Evolutionary conservation across 2,888 invertebrate genomes (phyloP).

Genomic region (Agrotis exclamationis): DNA sequence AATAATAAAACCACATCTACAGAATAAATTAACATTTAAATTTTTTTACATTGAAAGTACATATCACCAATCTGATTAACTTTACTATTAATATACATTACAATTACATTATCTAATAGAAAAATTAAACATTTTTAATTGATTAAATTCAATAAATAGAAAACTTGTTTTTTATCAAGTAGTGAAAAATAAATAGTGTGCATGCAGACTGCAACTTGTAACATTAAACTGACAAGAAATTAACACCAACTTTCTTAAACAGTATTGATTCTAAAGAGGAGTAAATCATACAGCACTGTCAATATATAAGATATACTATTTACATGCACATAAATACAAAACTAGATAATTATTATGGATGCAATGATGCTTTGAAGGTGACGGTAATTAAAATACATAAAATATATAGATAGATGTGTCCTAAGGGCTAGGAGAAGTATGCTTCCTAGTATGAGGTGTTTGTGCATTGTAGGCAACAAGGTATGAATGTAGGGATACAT

Average conservation of each 20-base stretch:
- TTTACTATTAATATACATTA: slow-evolving; percentile 15
- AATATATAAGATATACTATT: slow-evolving; percentile 24
- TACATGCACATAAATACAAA: slow-evolving; percentile 62
- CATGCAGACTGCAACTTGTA: neutral
- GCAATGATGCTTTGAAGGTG: neutral
- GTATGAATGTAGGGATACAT: neutral
- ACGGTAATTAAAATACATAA: neutral
- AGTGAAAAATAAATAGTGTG: slow-evolving; percentile 1
- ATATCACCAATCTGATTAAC: slow-evolving; percentile 42
- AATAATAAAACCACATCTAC: slow-evolving; percentile 48
- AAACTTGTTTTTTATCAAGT: slow-evolving; percentile 13
- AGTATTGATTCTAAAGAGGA: neutral
- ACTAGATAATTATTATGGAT: slow-evolving; percentile 29
- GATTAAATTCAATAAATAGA: slow-evolving; percentile 28
- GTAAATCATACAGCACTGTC: slow-evolving; percentile 11
- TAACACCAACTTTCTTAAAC: neutral
- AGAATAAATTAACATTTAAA: slow-evolving; percentile 20
- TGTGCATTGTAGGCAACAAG: slow-evolving; percentile 12
- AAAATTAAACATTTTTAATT: slow-evolving; percentile 4
- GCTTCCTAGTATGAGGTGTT: neutral
- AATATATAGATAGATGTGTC: neutral
- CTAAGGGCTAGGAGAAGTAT: neutral
- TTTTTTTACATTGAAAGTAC: slow-evolving; percentile 30
- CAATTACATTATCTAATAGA: slow-evolving; percentile 5
- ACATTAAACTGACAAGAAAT: neutral